Percentiles rank a stretch among this genome's conserved stretches.
phyloP scores from a whole-genome alignment of 1,140 invertebrate species.

The Macrocentrus cingulum region DNA sequence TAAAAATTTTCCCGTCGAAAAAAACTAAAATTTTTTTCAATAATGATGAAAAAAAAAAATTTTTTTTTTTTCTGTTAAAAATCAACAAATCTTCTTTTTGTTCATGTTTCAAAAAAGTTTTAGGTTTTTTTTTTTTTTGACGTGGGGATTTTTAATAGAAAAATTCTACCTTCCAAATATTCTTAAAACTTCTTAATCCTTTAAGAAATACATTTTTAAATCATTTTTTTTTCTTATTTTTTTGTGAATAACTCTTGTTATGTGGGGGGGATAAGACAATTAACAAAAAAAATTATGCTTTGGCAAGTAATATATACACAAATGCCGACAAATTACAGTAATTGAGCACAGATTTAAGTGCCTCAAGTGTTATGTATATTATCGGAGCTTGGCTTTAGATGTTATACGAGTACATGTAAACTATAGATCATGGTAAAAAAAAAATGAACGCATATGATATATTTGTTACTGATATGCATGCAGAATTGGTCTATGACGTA shows the following conservation, averaged over 20 bases:
- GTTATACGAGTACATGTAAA: constrained; percentile 58
- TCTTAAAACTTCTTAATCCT: constrained; percentile 10
- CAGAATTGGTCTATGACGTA: constrained; percentile 52
- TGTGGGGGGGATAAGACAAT: no score
- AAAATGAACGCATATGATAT: constrained; percentile 58
- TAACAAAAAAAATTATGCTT: constrained; percentile 55
- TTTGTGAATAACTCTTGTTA: constrained; percentile 51
- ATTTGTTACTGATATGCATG: constrained; percentile 58
- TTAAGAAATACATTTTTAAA: no score
- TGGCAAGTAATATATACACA: constrained; percentile 50
- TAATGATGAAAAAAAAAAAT: no score
- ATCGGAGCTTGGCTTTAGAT: constrained; percentile 56
- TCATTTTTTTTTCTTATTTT: constrained; percentile 37
- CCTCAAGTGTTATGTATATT: constrained; percentile 61
- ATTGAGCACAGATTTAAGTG: constrained; percentile 61
- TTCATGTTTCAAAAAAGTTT: no score
- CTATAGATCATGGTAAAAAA: constrained; percentile 45
- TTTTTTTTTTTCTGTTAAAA: no score
- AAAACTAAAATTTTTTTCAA: no score
- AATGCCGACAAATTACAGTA: constrained; percentile 37
- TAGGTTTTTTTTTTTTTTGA: no score
- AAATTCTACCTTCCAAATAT: no score
- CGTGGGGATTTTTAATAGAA: no score
- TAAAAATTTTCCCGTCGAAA: no score
- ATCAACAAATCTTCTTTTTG: no score